Percentiles rank a stretch among this genome's conserved stretches.
Evolutionary conservation across 2,113 vertebrate species (phyloP).

Genomic region (rat (Rattus norvegicus)): DNA sequence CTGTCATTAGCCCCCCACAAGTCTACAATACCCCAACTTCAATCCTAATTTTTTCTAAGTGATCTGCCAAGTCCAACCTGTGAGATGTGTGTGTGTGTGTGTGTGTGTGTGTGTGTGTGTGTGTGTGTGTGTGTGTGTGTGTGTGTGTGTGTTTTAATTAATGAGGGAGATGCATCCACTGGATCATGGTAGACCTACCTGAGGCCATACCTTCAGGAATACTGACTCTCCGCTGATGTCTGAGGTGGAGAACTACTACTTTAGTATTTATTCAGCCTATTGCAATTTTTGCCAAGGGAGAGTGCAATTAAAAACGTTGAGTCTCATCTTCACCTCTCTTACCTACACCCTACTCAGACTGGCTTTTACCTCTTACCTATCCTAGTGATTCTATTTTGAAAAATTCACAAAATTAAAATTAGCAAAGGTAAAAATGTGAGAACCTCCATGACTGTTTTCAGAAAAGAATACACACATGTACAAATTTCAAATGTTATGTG

Average conservation of each 20-base stretch:
- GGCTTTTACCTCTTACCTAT: not conserved
- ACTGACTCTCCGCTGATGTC: not conserved
- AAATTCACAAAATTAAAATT: slow-evolving; percentile 21
- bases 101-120: not conserved
- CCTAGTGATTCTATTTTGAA: not conserved
- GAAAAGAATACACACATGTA: not conserved
- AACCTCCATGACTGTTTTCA: not conserved
- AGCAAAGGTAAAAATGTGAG: not conserved
- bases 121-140: too few relatives aligned
- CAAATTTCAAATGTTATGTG: not conserved
- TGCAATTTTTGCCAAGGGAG: not conserved
- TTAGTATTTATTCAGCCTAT: not conserved
- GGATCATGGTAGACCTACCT: not conserved
- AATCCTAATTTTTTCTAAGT: not conserved
- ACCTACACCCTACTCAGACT: not conserved
- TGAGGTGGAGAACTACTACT: not conserved
- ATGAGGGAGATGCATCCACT: too few relatives aligned
- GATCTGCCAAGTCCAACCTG: not conserved
- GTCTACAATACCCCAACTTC: not conserved
- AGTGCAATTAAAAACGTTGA: not conserved
- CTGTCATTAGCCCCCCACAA: not conserved
- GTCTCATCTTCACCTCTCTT: not conserved
- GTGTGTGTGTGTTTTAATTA: not conserved
- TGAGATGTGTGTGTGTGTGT: not conserved
- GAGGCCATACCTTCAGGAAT: not conserved